Evolutionary conservation across 2,888 invertebrate species (phyloP).

Genomic region (Biston betularia): DNA sequence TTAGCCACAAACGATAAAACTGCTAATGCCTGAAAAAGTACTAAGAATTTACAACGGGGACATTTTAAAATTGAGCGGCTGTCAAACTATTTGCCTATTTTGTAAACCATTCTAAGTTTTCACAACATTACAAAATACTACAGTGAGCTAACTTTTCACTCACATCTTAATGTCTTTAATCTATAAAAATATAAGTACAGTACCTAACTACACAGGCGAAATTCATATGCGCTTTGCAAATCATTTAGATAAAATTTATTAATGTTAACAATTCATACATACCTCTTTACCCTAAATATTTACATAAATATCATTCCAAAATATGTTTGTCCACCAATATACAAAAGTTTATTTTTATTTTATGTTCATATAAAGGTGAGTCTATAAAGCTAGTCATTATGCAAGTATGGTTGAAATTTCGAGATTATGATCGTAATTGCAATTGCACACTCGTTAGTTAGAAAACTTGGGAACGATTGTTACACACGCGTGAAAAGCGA

Average conservation of each 20-base stretch:
- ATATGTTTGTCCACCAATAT: constrained; percentile 67
- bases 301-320: constrained; percentile 79
- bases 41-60: constrained; percentile 4
- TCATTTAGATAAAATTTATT: constrained; percentile 68
- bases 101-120: constrained; percentile 18
- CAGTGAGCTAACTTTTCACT: constrained; percentile 26
- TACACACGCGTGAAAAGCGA: constrained; percentile 39
- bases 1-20: constrained; percentile 29
- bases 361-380: constrained; percentile 34
- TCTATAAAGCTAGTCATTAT: constrained; percentile 45
- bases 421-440: constrained; percentile 17
- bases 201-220: constrained; percentile 40
- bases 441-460: constrained; percentile 3
- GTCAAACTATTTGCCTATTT: background rate
- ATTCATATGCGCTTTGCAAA: constrained; percentile 50
- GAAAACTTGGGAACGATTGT: constrained; percentile 5
- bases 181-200: constrained; percentile 35
- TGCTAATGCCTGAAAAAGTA: constrained; percentile 8
- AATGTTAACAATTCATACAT: constrained; percentile 75
- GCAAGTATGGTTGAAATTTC: constrained; percentile 36
- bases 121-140: constrained; percentile 32
- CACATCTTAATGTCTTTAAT: constrained; percentile 23
- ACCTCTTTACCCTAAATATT: constrained; percentile 66
- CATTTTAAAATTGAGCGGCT: constrained; percentile 19
- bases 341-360: constrained; percentile 49